Percentiles rank a stretch among this genome's conserved stretches.
These are phyloP conservation scores for Gibbula magus DNA, from an alignment of 2,888 invertebrate species.

Conservation along the genomic window DNA sequence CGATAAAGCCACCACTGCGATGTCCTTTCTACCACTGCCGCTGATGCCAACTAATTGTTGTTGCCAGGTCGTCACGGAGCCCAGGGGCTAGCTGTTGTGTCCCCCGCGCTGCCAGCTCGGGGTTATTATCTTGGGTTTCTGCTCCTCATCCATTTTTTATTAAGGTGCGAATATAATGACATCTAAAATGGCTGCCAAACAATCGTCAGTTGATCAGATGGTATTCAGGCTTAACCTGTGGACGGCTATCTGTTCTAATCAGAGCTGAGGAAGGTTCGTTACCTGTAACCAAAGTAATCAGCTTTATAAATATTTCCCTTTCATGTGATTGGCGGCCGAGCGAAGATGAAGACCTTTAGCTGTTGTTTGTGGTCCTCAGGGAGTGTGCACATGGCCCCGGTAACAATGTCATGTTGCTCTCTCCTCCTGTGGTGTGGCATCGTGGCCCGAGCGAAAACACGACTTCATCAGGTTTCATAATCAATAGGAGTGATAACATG, in stretches of 20 bases:
- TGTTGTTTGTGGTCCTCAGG: neutral
- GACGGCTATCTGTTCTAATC: neutral
- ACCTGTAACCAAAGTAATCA: conserved; percentile 23
- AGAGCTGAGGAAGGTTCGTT: neutral
- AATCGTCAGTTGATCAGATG: neutral
- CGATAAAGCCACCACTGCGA: neutral
- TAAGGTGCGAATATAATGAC: neutral
- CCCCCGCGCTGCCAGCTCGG: neutral
- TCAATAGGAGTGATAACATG: conserved; percentile 10
- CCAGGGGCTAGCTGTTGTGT: neutral
- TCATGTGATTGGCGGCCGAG: conserved; percentile 12
- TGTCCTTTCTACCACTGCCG: neutral
- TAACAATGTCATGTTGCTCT: conserved; percentile 1
- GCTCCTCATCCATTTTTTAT: conserved; percentile 4
- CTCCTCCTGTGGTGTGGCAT: neutral
- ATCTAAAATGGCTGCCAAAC: conserved; percentile 13
- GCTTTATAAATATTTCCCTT: conserved; percentile 30
- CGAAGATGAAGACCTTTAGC: neutral
- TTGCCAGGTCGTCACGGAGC: no score
- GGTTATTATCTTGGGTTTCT: no score
- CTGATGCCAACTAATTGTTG: neutral
- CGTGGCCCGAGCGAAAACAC: neutral
- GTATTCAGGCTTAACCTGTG: conserved; percentile 1
- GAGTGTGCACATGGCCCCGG: neutral
- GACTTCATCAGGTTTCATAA: neutral